These are phyloP conservation scores for Gyps fulvus DNA, from an alignment of 2,113 vertebrate species.

Conservation along the genomic window DNA sequence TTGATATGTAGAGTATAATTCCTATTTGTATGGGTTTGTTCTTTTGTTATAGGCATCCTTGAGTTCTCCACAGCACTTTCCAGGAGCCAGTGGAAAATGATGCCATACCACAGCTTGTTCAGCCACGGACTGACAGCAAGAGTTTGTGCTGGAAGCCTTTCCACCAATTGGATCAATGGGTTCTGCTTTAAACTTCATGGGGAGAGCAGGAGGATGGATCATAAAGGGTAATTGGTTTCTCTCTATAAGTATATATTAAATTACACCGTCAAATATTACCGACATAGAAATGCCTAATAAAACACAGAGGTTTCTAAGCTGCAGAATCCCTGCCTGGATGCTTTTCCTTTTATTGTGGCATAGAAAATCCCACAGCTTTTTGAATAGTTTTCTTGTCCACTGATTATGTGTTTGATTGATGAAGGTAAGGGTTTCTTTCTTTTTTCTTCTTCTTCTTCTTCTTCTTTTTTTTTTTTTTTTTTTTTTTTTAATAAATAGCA, in stretches of 20 bases:
- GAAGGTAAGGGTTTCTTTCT: background rate
- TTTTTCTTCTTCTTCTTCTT: accelerated
- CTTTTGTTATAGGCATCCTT: background rate
- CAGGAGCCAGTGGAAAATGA: background rate
- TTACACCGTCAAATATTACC: background rate
- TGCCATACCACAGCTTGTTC: background rate
- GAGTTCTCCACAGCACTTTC: background rate
- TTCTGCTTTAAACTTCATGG: background rate
- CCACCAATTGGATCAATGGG: background rate
- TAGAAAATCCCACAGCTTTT: background rate
- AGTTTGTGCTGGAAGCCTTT: background rate
- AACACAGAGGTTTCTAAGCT: background rate
- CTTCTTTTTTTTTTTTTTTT: no score
- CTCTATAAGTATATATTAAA: background rate
- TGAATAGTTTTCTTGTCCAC: background rate
- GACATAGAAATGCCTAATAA: background rate
- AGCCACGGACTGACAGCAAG: background rate
- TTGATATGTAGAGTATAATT: background rate
- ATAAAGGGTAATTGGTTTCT: background rate
- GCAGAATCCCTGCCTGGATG: background rate
- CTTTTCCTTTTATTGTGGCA: background rate
- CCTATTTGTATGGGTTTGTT: background rate
- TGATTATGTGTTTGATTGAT: background rate
- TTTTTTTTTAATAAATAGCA: background rate
- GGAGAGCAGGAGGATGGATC: background rate